Conservation (phyloP, 2,797 vertebrate genomes). For the Gallinago stenura region DNA sequence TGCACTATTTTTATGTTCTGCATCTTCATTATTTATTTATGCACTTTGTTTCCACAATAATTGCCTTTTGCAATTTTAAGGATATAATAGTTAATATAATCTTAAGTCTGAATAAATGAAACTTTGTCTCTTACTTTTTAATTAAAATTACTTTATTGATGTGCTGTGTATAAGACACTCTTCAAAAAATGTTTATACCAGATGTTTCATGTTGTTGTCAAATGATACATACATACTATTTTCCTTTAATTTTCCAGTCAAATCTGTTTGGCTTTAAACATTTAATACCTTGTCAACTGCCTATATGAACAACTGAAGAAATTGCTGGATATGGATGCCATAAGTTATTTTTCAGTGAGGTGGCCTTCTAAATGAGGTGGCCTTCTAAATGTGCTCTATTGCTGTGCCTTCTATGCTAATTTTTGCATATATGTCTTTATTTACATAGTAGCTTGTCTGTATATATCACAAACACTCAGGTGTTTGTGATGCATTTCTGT, state of each 20-base stretch:
- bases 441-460: background rate
- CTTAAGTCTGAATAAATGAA: background rate
- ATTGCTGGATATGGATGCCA: background rate
- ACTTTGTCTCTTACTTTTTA: background rate
- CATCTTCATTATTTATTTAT: conserved; percentile 11
- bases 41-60: background rate
- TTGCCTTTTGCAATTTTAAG: background rate
- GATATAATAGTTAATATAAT: background rate
- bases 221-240: background rate
- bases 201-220: background rate
- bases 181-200: background rate
- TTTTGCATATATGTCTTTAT: background rate
- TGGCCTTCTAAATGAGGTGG: background rate
- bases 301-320: background rate
- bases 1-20: background rate
- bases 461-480: background rate
- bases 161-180: background rate
- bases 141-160: background rate
- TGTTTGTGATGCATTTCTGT: background rate
- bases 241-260: background rate
- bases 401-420: background rate
- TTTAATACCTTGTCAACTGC: background rate
- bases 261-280: background rate
- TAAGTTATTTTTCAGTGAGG: background rate
- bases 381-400: background rate